Evolutionary conservation across 1,140 invertebrate species (phyloP).

Genomic region (Eueides isabella): DNA sequence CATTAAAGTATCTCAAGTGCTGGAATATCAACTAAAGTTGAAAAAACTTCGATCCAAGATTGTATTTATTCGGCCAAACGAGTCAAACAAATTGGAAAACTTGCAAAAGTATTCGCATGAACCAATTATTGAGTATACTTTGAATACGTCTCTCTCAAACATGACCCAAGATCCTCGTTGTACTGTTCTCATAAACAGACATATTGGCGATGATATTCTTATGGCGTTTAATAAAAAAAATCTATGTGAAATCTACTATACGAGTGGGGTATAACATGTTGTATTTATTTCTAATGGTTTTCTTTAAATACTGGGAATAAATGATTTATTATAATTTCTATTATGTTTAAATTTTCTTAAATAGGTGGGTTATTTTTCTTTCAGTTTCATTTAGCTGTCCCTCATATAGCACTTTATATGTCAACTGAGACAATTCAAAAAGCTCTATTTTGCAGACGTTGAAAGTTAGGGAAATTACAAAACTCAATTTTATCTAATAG

Average conservation of each 20-base stretch:
- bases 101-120: constrained; percentile 40
- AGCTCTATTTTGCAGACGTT: too few species aligned
- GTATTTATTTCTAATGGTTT: not conserved
- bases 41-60: constrained; percentile 34
- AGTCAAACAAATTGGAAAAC: not conserved
- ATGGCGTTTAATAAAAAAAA: constrained; percentile 44
- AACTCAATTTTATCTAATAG: too few species aligned
- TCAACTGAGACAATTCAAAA: too few species aligned
- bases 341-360: not conserved
- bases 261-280: accelerated
- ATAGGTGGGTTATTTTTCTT: too few species aligned
- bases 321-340: not conserved
- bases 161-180: constrained; percentile 45
- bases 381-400: too few species aligned
- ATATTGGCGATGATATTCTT: constrained; percentile 46
- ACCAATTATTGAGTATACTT: constrained; percentile 39
- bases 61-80: constrained; percentile 20
- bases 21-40: constrained; percentile 25
- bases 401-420: too few species aligned
- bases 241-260: constrained; percentile 31
- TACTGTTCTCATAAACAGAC: constrained; percentile 48
- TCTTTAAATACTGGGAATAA: not conserved
- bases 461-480: too few species aligned
- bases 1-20: constrained; percentile 27
- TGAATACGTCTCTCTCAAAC: constrained; percentile 37